Percentiles rank a stretch among this genome's conserved stretches.
These are phyloP conservation scores for Peromyscus melanophrys DNA, from an alignment of 2,797 vertebrate species.

Conservation along the genomic window DNA sequence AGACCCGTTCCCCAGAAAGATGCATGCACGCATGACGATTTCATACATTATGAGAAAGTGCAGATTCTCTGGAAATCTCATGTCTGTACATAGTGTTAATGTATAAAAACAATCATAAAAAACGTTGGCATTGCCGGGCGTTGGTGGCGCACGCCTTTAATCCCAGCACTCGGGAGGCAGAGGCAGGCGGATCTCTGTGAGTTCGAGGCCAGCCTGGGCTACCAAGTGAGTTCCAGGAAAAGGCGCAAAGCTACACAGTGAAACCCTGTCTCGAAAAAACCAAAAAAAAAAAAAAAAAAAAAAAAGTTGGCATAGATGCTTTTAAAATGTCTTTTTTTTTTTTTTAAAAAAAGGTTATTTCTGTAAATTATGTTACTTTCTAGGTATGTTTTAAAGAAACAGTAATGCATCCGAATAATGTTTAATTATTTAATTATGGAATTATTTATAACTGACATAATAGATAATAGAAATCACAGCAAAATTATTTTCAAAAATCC, in stretches of 20 bases:
- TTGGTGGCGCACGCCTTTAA: too few species aligned
- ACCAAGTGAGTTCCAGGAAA: too few species aligned
- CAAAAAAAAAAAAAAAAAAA: too few species aligned
- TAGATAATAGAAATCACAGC: not conserved
- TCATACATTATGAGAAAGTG: not conserved
- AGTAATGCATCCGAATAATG: not conserved
- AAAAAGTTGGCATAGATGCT: not conserved
- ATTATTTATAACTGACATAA: slow-evolving; percentile 31
- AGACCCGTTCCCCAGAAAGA: not conserved
- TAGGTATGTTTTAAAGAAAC: slow-evolving; percentile 12
- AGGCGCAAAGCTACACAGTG: too few species aligned
- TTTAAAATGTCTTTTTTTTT: slow-evolving; percentile 13
- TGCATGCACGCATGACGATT: not conserved
- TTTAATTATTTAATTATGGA: slow-evolving; percentile 63
- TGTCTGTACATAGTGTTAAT: not conserved
- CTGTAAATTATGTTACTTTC: slow-evolving; percentile 28
- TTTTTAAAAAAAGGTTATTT: not conserved
- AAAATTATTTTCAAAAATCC: slow-evolving; percentile 53
- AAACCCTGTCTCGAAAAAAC: too few species aligned
- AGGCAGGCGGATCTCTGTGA: too few species aligned
- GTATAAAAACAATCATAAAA: not conserved
- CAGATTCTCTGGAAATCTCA: not conserved
- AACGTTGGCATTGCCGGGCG: too few species aligned
- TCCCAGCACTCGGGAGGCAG: too few species aligned
- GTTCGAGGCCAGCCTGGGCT: too few species aligned